phyloP scores from a whole-genome alignment of 2,797 vertebrate genomes.

The Macroramphosus scolopax region DNA sequence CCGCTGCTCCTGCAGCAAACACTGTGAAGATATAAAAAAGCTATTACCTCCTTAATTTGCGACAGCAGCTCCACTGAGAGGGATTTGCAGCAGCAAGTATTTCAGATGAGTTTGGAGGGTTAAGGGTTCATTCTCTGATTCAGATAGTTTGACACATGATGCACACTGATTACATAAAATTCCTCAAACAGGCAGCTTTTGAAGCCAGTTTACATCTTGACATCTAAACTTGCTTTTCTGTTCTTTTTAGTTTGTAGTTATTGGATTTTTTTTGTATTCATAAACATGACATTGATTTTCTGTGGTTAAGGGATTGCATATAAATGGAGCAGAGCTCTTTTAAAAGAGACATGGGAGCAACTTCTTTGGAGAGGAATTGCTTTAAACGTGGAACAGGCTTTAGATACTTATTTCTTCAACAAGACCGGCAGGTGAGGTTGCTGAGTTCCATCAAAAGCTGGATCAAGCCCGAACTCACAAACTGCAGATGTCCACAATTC shows the following conservation, averaged over 20 bases:
- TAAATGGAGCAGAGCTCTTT: conserved; percentile 16
- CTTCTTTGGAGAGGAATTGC: conserved; percentile 14
- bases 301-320: conserved; percentile 6
- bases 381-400: conserved; percentile 19
- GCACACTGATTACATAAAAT: conserved; percentile 16
- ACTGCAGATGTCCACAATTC: conserved; percentile 30
- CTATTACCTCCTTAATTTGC: conserved; percentile 26
- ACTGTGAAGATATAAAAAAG: not conserved
- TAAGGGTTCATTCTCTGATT: conserved; percentile 20
- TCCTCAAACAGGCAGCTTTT: conserved; percentile 12
- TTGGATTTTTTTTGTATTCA: conserved; percentile 10
- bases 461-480: conserved; percentile 16
- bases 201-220: conserved; percentile 8
- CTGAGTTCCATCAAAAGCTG: conserved; percentile 31
- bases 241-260: conserved; percentile 10
- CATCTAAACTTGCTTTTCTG: conserved; percentile 3
- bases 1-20: conserved; percentile 7
- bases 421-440: conserved; percentile 20
- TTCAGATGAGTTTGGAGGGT: conserved; percentile 21
- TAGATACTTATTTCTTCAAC: conserved; percentile 31
- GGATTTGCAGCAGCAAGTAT: conserved; percentile 17
- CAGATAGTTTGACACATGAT: conserved; percentile 14
- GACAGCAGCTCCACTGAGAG: conserved; percentile 24
- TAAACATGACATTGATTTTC: conserved; percentile 15
- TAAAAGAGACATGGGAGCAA: conserved; percentile 11